Percentiles rank a stretch among this genome's conserved stretches.
Conservation (phyloP, 2,113 vertebrate genomes). For the Cochlearius cochlearius region DNA sequence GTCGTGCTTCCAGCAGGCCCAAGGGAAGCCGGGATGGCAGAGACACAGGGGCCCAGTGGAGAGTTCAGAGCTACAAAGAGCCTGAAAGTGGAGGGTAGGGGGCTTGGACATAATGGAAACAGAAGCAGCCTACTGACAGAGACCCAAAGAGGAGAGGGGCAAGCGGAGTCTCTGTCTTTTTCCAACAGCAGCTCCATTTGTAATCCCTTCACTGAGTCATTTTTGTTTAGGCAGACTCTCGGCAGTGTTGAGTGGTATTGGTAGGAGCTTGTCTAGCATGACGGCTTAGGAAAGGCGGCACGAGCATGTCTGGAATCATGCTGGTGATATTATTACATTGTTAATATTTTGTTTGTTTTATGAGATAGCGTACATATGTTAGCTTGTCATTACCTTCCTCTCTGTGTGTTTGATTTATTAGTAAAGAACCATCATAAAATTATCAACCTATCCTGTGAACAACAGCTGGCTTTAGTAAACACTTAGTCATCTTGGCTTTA, state of each 20-base stretch:
- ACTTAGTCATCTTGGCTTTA: conserved; percentile 39
- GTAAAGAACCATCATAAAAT: conserved; percentile 35
- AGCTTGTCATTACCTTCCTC: conserved; percentile 1
- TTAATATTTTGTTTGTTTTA: conserved; percentile 43
- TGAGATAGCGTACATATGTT: conserved; percentile 26
- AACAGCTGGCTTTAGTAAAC: conserved; percentile 61
- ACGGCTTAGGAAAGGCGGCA: background rate
- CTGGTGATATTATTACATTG: background rate
- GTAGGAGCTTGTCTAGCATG: background rate
- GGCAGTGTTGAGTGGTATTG: background rate
- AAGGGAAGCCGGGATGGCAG: background rate
- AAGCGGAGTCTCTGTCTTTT: background rate
- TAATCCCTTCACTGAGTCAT: background rate
- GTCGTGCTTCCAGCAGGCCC: too few relatives aligned
- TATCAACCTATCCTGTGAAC: conserved; percentile 16
- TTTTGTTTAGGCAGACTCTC: background rate
- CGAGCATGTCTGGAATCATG: background rate
- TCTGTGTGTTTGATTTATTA: conserved; percentile 28
- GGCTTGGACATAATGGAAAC: background rate
- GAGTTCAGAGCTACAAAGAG: background rate
- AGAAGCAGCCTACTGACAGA: background rate
- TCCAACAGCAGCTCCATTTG: background rate
- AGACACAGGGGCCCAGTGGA: background rate
- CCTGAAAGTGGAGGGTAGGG: background rate
- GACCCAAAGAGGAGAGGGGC: background rate